Evolutionary conservation across 2,888 invertebrate genomes (phyloP), one percentile per base, ranked within the genome.

Genomic region (Esperia sulphurella): DNA sequence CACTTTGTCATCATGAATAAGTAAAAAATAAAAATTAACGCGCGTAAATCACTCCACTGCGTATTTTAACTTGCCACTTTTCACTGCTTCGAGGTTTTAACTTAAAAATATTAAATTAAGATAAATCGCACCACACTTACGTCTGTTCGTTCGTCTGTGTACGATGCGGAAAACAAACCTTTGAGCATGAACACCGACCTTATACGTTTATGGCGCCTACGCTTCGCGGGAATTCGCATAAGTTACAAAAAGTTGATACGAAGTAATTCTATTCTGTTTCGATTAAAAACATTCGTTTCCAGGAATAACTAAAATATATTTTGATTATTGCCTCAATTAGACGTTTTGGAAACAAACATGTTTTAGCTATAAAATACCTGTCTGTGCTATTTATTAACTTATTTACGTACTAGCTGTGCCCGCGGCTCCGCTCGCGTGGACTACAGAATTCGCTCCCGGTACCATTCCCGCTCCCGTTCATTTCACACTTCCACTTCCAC

Each of bases 171-270:
- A 79, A 80, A 75, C 85, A 77, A 74, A 65, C 61, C 63, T 60
- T 57, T 46, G 59, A 52, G 53, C 56, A 51, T 54, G 62, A 51
- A 58, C 61, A 51, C 58, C 53, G 63, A 71, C 83, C 85, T 87
- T 87, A 86, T 87, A 87, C 71, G 53, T 53, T 43, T 48, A 47
- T 30, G 4, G 68, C 85, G 77, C 88, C 87, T 80, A 87, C 88
- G 83, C 81, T 41, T 37, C 49, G 48, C 12, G 21, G 52, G 42
- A 59, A 59, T 57, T 52, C 44, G 54, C 50, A 52, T 51, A 50
- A 54, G 44, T 31, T 37, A 12, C 12, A n/a, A n/a, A n/a, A n/a
- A n/a, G n/a, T n/a, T n/a, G n/a, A n/a, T n/a, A n/a, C n/a, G n/a
- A 21, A 21, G 21, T 21, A 5, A 21, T 21, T 21, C 21, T n/a